phyloP scores from a whole-genome alignment of 2,888 invertebrate species.

The Ditula angustiorana region DNA sequence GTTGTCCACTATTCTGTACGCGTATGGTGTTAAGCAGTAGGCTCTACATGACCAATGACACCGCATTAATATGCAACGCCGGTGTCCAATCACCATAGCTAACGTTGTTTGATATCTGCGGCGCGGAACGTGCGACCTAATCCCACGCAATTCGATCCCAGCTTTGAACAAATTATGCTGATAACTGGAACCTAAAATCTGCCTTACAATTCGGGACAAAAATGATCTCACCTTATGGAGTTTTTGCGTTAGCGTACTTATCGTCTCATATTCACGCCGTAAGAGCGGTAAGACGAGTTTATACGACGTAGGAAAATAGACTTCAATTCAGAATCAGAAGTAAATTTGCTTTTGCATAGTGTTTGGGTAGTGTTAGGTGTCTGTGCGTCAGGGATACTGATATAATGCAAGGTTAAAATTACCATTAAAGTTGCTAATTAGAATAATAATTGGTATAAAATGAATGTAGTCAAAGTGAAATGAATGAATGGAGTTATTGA shows the following conservation, averaged over 20 bases:
- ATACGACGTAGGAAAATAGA: conserved; percentile 22
- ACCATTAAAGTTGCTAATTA: too few species aligned
- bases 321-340: too few species aligned
- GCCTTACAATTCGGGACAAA: not conserved
- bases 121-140: conserved; percentile 33
- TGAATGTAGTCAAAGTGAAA: not conserved
- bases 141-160: conserved; percentile 30
- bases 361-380: too few species aligned
- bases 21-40: conserved; percentile 18
- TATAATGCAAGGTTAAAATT: too few species aligned
- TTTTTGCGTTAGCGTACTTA: not conserved
- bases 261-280: conserved; percentile 15
- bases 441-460: not conserved
- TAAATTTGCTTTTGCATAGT: too few species aligned
- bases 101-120: conserved; percentile 37
- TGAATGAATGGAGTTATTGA: conserved; percentile 5
- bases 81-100: conserved; percentile 24
- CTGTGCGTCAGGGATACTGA: too few species aligned
- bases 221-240: not conserved
- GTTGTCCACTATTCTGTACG: conserved; percentile 9
- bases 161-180: not conserved
- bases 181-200: not conserved
- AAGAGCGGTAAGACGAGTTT: conserved; percentile 10
- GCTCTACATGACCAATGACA: conserved; percentile 37
- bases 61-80: conserved; percentile 37